Percentiles rank a stretch among this genome's conserved stretches.
Conservation (phyloP, 2,113 vertebrate species). For the Saimiri boliviensis region DNA sequence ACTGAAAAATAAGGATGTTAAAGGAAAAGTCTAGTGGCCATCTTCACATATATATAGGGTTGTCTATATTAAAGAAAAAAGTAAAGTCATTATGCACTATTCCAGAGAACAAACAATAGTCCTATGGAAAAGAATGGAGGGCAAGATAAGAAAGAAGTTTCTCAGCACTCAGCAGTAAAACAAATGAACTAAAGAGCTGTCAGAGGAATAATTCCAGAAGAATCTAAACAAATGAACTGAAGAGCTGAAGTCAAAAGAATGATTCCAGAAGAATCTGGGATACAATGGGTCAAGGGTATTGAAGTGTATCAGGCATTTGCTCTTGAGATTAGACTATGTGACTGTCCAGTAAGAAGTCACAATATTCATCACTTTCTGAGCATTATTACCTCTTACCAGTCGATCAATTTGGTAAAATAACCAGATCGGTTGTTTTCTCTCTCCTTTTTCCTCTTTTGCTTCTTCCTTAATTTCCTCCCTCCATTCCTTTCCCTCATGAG, state of each 20-base stretch:
- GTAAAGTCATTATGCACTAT: neutral
- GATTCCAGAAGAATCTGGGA: neutral
- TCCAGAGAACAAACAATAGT: neutral
- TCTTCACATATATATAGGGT: neutral
- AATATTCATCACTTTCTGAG: neutral
- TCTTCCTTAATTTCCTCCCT: neutral
- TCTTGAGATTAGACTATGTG: neutral
- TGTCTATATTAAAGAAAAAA: neutral
- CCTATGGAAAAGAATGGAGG: neutral
- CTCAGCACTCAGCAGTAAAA: neutral
- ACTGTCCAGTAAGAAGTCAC: neutral
- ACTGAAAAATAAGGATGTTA: neutral
- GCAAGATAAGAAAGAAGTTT: neutral
- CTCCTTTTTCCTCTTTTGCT: neutral
- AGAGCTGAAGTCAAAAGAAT: neutral
- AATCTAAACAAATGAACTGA: neutral
- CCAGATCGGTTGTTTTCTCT: neutral
- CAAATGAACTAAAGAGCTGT: neutral
- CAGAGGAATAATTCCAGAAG: neutral
- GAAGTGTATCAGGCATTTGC: neutral
- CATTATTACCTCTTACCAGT: neutral
- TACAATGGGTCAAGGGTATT: neutral
- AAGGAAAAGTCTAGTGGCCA: neutral
- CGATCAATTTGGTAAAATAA: neutral
- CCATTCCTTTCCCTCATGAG: neutral